These are phyloP conservation scores for Chaetogeoica ovagalla DNA, from an alignment of 2,888 invertebrate species.

Conservation along the genomic window DNA sequence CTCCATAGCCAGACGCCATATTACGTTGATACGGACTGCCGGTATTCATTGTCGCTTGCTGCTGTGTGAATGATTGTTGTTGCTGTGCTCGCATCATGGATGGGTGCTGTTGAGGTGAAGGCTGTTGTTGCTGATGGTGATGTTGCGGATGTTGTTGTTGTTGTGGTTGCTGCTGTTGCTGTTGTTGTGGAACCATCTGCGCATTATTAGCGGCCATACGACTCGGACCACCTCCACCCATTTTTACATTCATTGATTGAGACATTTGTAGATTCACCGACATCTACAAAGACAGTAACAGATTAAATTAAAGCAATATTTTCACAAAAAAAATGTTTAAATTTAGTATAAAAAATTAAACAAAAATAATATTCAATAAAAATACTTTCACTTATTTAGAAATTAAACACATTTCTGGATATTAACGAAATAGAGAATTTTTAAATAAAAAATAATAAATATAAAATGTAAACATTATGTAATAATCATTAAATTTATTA, in stretches of 20 bases:
- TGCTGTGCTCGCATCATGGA: slow-evolving; percentile 48
- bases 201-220: slow-evolving; percentile 19
- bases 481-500: too few relatives aligned
- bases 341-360: too few relatives aligned
- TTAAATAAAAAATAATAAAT: too few relatives aligned
- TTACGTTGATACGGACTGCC: slow-evolving; percentile 40
- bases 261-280: slow-evolving; percentile 46
- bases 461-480: too few relatives aligned
- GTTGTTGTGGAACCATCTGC: slow-evolving; percentile 41
- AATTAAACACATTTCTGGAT: too few relatives aligned
- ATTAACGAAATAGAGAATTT: too few relatives aligned
- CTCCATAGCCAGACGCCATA: slow-evolving; percentile 20
- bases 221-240: slow-evolving; percentile 36
- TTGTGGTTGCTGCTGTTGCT: slow-evolving; percentile 13
- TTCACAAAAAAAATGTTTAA: too few relatives aligned
- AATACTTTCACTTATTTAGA: too few relatives aligned
- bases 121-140: slow-evolving; percentile 26
- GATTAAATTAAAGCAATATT: not conserved
- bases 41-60: slow-evolving; percentile 35
- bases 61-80: slow-evolving; percentile 39
- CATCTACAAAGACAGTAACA: slow-evolving; percentile 21
- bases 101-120: slow-evolving; percentile 25
- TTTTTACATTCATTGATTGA: slow-evolving; percentile 47
- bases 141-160: slow-evolving; percentile 7
- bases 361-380: too few relatives aligned